Evolutionary conservation across 2,888 invertebrate genomes (phyloP), one percentile per base, ranked within the genome.

Genomic region (Neria commutata): DNA sequence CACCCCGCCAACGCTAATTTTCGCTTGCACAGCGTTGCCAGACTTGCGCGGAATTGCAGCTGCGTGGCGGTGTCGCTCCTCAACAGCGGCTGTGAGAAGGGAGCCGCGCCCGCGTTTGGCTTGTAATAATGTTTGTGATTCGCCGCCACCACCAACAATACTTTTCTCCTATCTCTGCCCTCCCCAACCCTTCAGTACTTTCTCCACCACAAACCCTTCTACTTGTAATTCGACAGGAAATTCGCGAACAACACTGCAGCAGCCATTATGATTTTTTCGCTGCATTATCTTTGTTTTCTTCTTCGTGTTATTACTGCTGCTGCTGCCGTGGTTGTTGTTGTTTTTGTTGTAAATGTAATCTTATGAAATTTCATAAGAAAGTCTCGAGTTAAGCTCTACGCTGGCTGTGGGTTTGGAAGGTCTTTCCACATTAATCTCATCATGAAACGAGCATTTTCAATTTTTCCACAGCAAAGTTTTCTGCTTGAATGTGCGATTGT

Each of bases 391-490:
- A 71, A 72, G 72, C 72, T 71, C 65, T 72, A 71, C 71, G 57
- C 29, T 45, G 19, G 42, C 42, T 42, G 42, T 42, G 42, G 42
- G 5, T 42, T 42, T 42, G 17, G 42, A 21, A 21, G 42, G 4
- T 42, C 21, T 14, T 42, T 19, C 10, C 4, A n/a, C 70, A 67
- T 72, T 72, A 72, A 73, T 73, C 72, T 72, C 73, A 72, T 73
- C 73, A 72, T 72, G 73, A 73, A 72, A 72, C 69, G 72, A 73
- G 69, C 70, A 72, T 70, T 71, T 73, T 70, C 68, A 73, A 72
- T 72, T 73, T 71, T 69, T 72, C 69, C 21, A 8, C n/a, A 68
- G 72, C 73, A 72, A 73, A 72, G 72, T 72, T 72, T 72, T 72
- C 73, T 67, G 69, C 72, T 72, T 70, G 70, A 73, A 73, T 72